These are phyloP conservation scores for Troides aeacus DNA, from an alignment of 2,888 invertebrate genomes.

Conservation along the genomic window DNA sequence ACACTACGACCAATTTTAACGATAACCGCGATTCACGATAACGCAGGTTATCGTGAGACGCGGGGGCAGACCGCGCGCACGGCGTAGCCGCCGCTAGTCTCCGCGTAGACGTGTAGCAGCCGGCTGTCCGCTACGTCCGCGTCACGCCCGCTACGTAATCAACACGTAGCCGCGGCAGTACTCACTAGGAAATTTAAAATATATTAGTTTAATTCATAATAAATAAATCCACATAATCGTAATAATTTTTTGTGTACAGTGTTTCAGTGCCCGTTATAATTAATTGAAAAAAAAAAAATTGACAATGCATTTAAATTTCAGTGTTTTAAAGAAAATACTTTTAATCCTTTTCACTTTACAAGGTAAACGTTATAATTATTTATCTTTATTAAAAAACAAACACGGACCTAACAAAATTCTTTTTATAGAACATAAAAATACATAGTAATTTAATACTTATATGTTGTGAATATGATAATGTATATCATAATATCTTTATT, in stretches of 20 bases:
- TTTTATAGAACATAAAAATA: background rate
- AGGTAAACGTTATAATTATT: conserved; percentile 26
- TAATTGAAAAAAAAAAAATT: conserved; percentile 6
- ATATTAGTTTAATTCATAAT: conserved; percentile 3
- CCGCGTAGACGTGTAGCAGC: conserved; percentile 29
- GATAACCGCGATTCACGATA: too few relatives aligned
- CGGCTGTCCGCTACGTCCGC: conserved; percentile 31
- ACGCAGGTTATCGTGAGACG: background rate
- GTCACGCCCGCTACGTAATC: conserved; percentile 26
- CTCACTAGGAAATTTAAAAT: conserved; percentile 10
- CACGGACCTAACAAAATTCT: background rate
- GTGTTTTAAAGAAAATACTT: conserved; percentile 31
- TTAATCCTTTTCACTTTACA: conserved; percentile 33
- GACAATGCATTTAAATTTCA: conserved; percentile 17
- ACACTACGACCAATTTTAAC: too few relatives aligned
- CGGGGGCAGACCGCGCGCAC: background rate
- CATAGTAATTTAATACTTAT: too few relatives aligned
- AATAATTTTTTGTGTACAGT: background rate
- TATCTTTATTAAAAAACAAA: background rate
- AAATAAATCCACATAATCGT: background rate
- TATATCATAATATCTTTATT: too few relatives aligned
- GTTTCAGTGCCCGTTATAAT: background rate
- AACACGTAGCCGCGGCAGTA: conserved; percentile 27
- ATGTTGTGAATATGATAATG: too few relatives aligned
- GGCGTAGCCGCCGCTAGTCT: conserved; percentile 32